Conservation (phyloP, 2,113 vertebrate genomes). For the Podarcis raffonei region DNA sequence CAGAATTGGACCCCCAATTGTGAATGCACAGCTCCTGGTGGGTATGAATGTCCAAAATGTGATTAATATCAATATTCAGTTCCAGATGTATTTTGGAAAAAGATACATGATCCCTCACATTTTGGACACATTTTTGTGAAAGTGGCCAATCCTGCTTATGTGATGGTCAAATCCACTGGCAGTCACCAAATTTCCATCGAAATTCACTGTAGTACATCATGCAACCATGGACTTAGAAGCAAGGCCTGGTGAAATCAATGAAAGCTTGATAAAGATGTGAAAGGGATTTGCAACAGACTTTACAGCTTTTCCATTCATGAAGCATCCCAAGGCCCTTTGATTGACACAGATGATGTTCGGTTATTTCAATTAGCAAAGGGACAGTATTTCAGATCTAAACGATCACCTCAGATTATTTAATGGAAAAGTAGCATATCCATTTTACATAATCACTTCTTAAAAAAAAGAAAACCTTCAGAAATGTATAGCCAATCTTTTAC, state of each 20-base stretch:
- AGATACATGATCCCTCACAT: background rate
- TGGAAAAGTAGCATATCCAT: background rate
- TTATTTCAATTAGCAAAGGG: constrained; percentile 12
- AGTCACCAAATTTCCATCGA: background rate
- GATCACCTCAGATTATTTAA: constrained; percentile 16
- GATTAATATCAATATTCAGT: background rate
- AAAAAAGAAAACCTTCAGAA: background rate
- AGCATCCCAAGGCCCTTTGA: constrained; percentile 1
- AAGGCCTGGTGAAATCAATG: constrained; percentile 24
- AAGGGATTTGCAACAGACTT: constrained; percentile 23
- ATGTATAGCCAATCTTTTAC: constrained; percentile 27
- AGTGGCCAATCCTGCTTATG: background rate
- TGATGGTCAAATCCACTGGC: background rate
- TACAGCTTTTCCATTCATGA: constrained; percentile 33
- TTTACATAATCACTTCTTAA: constrained; percentile 12
- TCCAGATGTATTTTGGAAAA: background rate
- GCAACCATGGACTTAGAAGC: constrained; percentile 1
- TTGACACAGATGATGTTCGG: constrained; percentile 13
- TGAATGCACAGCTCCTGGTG: too few species aligned
- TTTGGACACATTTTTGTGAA: background rate
- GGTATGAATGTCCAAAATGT: background rate
- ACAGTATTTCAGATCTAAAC: background rate
- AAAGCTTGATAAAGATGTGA: constrained; percentile 9
- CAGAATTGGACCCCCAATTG: too few species aligned
- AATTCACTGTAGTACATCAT: background rate